These are phyloP conservation scores for Pristionchus entomophagus DNA, from an alignment of 2,888 invertebrate species.

Conservation along the genomic window DNA sequence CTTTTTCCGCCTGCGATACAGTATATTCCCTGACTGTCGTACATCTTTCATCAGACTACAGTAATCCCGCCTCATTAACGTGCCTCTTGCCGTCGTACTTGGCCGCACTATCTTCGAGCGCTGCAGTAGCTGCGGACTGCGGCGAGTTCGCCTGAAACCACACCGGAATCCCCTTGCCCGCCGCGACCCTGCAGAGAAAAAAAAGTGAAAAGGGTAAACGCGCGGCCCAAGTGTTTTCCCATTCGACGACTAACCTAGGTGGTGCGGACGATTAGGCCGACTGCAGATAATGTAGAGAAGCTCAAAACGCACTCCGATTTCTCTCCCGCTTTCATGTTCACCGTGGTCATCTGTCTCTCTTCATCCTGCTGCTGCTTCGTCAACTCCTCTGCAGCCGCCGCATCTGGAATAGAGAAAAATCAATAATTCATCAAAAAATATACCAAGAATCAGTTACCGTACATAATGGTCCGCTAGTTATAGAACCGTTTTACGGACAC, in stretches of 20 bases:
- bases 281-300: no score
- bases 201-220: no score
- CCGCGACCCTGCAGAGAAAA: slow-evolving; percentile 54
- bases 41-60: no score
- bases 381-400: slow-evolving; percentile 10
- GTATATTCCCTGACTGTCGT: no score
- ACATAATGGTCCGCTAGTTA: no score
- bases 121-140: background rate
- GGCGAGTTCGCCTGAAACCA: slow-evolving; percentile 68
- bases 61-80: background rate
- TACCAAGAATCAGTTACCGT: no score
- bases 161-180: slow-evolving; percentile 67
- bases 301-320: background rate
- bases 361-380: slow-evolving; percentile 12
- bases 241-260: no score
- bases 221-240: no score
- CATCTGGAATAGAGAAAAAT: background rate
- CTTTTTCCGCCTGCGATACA: no score
- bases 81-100: slow-evolving; percentile 27
- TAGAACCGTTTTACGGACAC: no score
- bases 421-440: no score
- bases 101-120: background rate
- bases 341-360: slow-evolving; percentile 54
- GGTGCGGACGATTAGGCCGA: no score
- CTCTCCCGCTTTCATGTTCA: slow-evolving; percentile 62